These are phyloP conservation scores for Chloroceryle inda DNA, from an alignment of 2,797 vertebrate genomes.

Conservation along the genomic window DNA sequence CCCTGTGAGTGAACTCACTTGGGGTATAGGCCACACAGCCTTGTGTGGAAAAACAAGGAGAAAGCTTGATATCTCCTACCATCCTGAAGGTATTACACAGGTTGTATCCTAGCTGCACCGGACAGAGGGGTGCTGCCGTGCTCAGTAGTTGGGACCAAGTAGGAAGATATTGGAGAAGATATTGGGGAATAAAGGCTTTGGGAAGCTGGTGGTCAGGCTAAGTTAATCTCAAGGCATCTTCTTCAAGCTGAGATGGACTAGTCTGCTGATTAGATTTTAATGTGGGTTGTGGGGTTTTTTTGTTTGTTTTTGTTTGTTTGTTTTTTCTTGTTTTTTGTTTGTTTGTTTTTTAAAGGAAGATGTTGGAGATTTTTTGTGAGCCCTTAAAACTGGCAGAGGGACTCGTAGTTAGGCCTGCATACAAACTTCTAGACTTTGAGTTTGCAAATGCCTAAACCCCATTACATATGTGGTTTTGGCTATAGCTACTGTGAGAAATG, in stretches of 20 bases:
- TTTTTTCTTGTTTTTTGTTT: no score
- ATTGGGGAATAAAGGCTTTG: background rate
- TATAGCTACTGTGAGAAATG: background rate
- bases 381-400: background rate
- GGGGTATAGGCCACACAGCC: accelerated
- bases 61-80: background rate
- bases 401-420: background rate
- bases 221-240: background rate
- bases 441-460: background rate
- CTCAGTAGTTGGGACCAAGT: background rate
- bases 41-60: background rate
- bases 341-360: background rate
- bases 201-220: background rate
- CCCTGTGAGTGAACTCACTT: accelerated
- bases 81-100: background rate
- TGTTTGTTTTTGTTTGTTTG: no score
- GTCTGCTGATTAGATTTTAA: background rate
- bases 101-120: accelerated
- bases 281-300: no score
- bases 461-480: background rate
- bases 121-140: background rate
- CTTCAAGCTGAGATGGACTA: background rate
- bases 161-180: background rate
- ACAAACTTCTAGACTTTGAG: background rate
- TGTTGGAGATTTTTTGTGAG: background rate